These are phyloP conservation scores for Furcula furcula DNA, from an alignment of 2,888 invertebrate genomes.

Conservation along the genomic window DNA sequence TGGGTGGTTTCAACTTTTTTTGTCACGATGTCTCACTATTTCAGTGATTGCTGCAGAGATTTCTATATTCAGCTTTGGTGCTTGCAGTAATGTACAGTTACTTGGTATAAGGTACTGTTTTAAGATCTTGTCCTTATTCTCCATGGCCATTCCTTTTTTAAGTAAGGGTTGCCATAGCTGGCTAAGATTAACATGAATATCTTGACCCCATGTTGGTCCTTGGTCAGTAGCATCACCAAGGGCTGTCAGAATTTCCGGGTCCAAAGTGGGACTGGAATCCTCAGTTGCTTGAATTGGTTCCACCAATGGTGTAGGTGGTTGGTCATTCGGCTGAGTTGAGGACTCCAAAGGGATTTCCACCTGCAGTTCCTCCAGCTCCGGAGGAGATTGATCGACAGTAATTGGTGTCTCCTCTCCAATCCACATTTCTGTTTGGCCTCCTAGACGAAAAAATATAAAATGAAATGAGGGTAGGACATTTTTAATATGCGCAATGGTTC, in stretches of 20 bases:
- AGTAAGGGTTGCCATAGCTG: conserved; percentile 11
- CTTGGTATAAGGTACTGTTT: conserved; percentile 15
- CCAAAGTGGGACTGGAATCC: conserved; percentile 2
- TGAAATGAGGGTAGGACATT: too few species aligned
- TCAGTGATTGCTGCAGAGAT: conserved; percentile 14
- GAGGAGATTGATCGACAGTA: too few species aligned
- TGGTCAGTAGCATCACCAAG: conserved; percentile 8
- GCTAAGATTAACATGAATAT: conserved; percentile 10
- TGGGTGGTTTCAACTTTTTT: conserved; percentile 5
- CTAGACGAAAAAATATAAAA: background rate
- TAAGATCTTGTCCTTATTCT: conserved; percentile 7
- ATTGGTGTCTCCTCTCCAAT: background rate
- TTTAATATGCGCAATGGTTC: too few species aligned
- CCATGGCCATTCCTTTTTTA: conserved; percentile 10
- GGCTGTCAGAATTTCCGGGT: conserved; percentile 10
- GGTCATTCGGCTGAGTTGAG: too few species aligned
- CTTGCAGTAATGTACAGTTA: conserved; percentile 21
- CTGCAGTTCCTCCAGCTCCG: background rate
- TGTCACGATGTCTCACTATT: conserved; percentile 8
- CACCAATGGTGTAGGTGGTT: too few species aligned
- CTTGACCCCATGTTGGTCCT: conserved; percentile 9
- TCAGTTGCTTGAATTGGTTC: too few species aligned
- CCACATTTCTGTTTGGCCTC: background rate
- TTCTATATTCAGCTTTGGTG: conserved; percentile 18
- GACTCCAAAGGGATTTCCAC: background rate